A percentile compares a stretch with the other conserved stretches of the same genome.
Evolutionary conservation across 2,888 invertebrate genomes (phyloP).

Genomic region (Cremastobaeus sp.): DNA sequence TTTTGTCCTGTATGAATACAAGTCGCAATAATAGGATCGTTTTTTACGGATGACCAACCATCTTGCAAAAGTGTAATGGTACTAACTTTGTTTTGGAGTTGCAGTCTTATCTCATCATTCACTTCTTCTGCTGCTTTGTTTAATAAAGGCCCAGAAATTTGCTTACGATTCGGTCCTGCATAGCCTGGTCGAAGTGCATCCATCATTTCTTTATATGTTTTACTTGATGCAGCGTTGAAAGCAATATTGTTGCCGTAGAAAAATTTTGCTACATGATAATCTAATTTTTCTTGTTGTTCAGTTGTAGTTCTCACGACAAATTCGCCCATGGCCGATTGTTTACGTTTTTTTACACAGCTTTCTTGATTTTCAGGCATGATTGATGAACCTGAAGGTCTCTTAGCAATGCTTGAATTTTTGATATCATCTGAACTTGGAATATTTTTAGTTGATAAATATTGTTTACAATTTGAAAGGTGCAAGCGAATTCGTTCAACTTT

Average conservation of each 20-base stretch:
- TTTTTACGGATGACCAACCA: slow-evolving; percentile 14
- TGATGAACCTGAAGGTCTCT: slow-evolving; percentile 4
- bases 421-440: background rate
- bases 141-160: slow-evolving; percentile 14
- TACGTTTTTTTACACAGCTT: slow-evolving; percentile 9
- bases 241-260: slow-evolving; percentile 10
- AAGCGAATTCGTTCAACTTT: slow-evolving; percentile 15
- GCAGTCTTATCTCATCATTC: background rate
- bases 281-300: slow-evolving; percentile 16
- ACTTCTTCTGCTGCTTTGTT: slow-evolving; percentile 14
- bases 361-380: background rate
- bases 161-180: slow-evolving; percentile 11
- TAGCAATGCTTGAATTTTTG: too few species aligned
- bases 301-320: slow-evolving; percentile 9
- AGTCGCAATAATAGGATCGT: slow-evolving; percentile 24
- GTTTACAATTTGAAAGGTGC: slow-evolving; percentile 22
- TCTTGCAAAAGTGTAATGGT: slow-evolving; percentile 21
- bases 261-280: slow-evolving; percentile 17
- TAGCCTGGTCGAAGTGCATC: slow-evolving; percentile 14
- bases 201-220: slow-evolving; percentile 8
- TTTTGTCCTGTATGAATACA: slow-evolving; percentile 11
- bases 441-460: slow-evolving; percentile 5
- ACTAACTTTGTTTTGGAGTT: background rate
- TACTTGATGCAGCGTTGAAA: slow-evolving; percentile 14
- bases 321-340: slow-evolving; percentile 7